Evolutionary conservation across 2,113 vertebrate genomes (phyloP).

Genomic region (Forbesichthys papilliferus): DNA sequence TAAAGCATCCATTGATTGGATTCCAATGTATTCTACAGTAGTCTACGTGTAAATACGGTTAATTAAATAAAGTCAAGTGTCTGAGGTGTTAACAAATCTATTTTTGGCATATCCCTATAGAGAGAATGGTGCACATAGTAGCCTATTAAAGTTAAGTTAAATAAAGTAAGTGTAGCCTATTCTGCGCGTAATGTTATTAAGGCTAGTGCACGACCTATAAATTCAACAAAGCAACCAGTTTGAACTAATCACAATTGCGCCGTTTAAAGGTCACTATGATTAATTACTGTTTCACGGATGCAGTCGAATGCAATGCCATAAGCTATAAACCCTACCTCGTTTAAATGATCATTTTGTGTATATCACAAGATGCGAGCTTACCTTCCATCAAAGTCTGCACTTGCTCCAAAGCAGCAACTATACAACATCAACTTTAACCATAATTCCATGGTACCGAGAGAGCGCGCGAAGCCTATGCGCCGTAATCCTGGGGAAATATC

Average conservation of each 20-base stretch:
- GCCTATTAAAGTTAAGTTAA: neutral
- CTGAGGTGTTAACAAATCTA: too few species aligned
- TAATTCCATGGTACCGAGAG: slow-evolving; percentile 70
- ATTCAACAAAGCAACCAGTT: slow-evolving; percentile 29
- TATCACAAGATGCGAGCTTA: slow-evolving; percentile 59
- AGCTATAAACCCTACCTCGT: too few species aligned
- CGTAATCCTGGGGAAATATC: slow-evolving; percentile 41
- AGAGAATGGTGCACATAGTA: neutral
- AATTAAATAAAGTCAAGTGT: too few species aligned
- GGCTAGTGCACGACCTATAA: neutral
- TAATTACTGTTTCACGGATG: too few species aligned
- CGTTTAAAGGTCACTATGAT: too few species aligned
- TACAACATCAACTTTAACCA: slow-evolving; percentile 75
- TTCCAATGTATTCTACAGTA: too few species aligned
- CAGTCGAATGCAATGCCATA: too few species aligned
- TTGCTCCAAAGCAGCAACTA: slow-evolving; percentile 76
- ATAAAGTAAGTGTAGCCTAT: neutral
- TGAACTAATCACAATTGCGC: neutral
- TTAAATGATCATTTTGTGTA: too few species aligned
- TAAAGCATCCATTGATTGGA: too few species aligned
- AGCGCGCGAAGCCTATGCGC: slow-evolving; percentile 15
- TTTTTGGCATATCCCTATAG: neutral
- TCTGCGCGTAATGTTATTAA: slow-evolving; percentile 1
- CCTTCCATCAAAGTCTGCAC: slow-evolving; percentile 88
- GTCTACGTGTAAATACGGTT: too few species aligned